Base-by-base conservation (phyloP, 2,797 vertebrate species). In the Falco cherrug region DNA sequence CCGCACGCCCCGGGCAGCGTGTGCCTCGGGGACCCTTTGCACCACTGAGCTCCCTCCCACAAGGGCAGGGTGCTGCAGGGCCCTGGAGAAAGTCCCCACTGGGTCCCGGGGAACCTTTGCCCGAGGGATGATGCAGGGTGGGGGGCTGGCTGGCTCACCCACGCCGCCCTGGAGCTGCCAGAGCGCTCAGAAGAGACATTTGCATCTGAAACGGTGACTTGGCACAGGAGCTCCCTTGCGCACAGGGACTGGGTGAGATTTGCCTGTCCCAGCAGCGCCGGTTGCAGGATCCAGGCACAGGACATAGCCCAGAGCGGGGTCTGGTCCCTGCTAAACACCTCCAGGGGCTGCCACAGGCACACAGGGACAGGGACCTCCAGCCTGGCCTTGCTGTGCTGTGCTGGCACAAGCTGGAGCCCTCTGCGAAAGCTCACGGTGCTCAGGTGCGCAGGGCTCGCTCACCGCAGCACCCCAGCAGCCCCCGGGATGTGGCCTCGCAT, bases 401-500 rank as follows among this genome's bases (percentile, higher is more conserved):
- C 39, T 19, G 24, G 24, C 11, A 26, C 1, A 9, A 35, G 70
- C 25, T 60, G 33, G 13, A 65, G 15, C 28, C 54, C 77, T 8
- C 48, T 24, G 37, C 59, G 12, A 35, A 11, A n/a, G 56, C 33
- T 41, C 16, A 2, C 22, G 2, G 1, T 47, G 43, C 51, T 29
- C 2, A 2, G 16, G 24, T 5, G 20, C 1, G 3, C 54, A 2
- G 65, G 65, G 35, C 19, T 71, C 5, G 4, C 54, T 63, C 35
- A 13, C 31, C 2, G 1, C 65, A n/a, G 53, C 60, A 21, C 19
- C 74, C 22, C 4, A n/a, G n/a, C 63, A 39, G 57, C 43, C 63
- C 13, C 60, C 3, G n/a, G 29, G 50, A 83, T 16, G 1, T 0
- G 16, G 31, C 35, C 35, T 41, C 2, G 3, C 64, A 13, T 9